phyloP scores from a whole-genome alignment of 2,797 vertebrate species.

The Enteromius fasciolatus region DNA sequence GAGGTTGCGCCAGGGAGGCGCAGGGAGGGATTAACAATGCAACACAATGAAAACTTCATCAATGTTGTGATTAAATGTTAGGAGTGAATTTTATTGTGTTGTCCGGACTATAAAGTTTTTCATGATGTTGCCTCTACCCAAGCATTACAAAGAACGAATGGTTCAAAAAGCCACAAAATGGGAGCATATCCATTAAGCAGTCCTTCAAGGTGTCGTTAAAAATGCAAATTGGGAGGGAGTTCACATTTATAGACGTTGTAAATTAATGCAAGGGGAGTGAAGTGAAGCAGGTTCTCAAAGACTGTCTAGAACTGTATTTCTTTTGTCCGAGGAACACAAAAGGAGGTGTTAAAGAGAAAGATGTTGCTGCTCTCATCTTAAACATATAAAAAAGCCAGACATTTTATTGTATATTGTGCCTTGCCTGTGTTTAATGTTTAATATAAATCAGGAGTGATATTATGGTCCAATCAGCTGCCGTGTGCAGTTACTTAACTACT shows the following conservation, averaged over 20 bases:
- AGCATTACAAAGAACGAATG: slow-evolving; percentile 49
- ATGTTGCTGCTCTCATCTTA: neutral
- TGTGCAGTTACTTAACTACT: neutral
- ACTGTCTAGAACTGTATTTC: neutral
- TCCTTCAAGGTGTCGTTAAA: slow-evolving; percentile 58
- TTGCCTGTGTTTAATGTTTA: neutral
- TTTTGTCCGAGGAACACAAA: neutral
- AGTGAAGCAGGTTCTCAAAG: slow-evolving; percentile 31
- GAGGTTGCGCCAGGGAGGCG: neutral
- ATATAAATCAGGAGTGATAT: neutral
- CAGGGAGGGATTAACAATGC: neutral
- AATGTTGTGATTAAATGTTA: slow-evolving; percentile 23
- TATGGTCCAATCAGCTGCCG: neutral
- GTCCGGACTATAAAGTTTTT: slow-evolving; percentile 16
- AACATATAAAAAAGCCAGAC: neutral
- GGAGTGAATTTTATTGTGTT: slow-evolving; percentile 27
- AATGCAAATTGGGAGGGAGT: slow-evolving; percentile 58
- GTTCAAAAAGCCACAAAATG: slow-evolving; percentile 57
- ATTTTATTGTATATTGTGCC: neutral
- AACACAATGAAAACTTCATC: slow-evolving; percentile 16
- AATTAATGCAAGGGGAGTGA: slow-evolving; percentile 51
- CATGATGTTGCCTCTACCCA: slow-evolving; percentile 41
- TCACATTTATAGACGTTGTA: slow-evolving; percentile 57
- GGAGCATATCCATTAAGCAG: slow-evolving; percentile 52
- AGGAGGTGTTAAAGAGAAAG: neutral